Evolutionary conservation across 1,140 invertebrate genomes (phyloP).

Genomic region (Xylocopa sonorina): DNA sequence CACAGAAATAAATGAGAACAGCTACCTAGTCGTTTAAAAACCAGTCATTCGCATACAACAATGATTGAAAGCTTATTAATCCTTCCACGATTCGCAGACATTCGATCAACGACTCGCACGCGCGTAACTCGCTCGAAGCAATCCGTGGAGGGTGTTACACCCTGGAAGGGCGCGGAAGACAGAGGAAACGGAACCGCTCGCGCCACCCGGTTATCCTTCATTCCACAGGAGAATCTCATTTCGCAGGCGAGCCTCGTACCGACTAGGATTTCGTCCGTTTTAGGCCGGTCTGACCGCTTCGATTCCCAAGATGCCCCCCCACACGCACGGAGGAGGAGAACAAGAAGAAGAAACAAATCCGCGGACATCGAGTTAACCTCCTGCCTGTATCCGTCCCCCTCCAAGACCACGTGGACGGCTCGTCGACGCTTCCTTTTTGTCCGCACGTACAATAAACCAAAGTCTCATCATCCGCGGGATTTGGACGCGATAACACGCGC

Average conservation of each 20-base stretch:
- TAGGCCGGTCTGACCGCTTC: slow-evolving; percentile 40
- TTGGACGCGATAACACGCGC: slow-evolving; percentile 78
- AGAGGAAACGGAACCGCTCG: background rate
- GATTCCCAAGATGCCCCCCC: slow-evolving; percentile 48
- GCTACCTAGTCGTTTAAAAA: too few relatives aligned
- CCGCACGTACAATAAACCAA: slow-evolving; percentile 81
- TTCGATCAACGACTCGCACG: too few relatives aligned
- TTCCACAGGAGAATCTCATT: slow-evolving; percentile 65
- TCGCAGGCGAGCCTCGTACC: slow-evolving; percentile 69
- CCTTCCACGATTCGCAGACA: too few relatives aligned
- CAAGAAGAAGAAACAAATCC: slow-evolving; percentile 60
- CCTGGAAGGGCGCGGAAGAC: too few relatives aligned
- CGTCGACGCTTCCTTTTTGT: slow-evolving; percentile 30
- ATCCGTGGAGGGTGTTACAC: too few relatives aligned
- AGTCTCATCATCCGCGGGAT: slow-evolving; percentile 82
- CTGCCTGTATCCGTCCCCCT: slow-evolving; percentile 27
- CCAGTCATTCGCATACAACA: too few relatives aligned
- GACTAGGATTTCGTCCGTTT: slow-evolving; percentile 62
- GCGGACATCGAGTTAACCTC: slow-evolving; percentile 52
- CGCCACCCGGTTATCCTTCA: background rate
- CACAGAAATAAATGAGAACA: too few relatives aligned
- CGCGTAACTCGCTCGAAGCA: too few relatives aligned
- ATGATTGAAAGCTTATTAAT: too few relatives aligned
- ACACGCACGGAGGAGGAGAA: too few relatives aligned
- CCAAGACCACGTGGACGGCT: slow-evolving; percentile 19